Evolutionary conservation across 1,140 invertebrate genomes (phyloP), one percentile per base, ranked within the genome.

Genomic region (Pectinophora gossypiella): DNA sequence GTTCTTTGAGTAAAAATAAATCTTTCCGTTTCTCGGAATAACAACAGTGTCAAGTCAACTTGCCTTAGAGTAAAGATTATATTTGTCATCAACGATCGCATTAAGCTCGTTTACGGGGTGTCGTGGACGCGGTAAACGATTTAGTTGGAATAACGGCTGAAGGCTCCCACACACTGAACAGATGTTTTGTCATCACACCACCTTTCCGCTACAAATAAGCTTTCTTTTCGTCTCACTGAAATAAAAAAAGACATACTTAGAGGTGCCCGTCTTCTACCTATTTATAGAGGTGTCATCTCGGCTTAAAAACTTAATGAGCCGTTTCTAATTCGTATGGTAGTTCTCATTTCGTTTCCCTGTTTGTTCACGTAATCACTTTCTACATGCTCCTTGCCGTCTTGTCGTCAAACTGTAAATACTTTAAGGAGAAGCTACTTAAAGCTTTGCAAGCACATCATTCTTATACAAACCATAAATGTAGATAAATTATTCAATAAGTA

Each of bases 1-100:
- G 76, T 67, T 77, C 72, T 74, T 77, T 75, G 74, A 68, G 68
- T 82, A 76, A 82, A 84, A 80, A 84, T 82, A 84, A 76, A 81
- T 81, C 70, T 70, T 66, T 67, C 64, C 63, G 62, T 68, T 84
- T 84, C 80, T 75, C 68, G 57, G 80, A 84, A 81, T 75, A 81
- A 78, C 72, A 76, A 80, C 75, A 78, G 71, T 77, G 76, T 72
- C 76, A 78, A 83, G 69, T 80, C 75, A 68, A 76, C 56, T 65
- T 66, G 69, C 61, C 67, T 81, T 73, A 72, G 64, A 77, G 72
- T 64, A 70, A 71, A 84, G 78, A 85, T 85, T 85, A 85, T 82
- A 80, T 85, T 85, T 85, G 80, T 85, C 80, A 80, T 78, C 80
- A 68, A 35, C 54, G 55, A 60, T 67, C 62, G 76, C 66, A 73